These are phyloP conservation scores for Paedocypris sp. DNA, from an alignment of 2,113 vertebrate species.

Conservation along the genomic window DNA sequence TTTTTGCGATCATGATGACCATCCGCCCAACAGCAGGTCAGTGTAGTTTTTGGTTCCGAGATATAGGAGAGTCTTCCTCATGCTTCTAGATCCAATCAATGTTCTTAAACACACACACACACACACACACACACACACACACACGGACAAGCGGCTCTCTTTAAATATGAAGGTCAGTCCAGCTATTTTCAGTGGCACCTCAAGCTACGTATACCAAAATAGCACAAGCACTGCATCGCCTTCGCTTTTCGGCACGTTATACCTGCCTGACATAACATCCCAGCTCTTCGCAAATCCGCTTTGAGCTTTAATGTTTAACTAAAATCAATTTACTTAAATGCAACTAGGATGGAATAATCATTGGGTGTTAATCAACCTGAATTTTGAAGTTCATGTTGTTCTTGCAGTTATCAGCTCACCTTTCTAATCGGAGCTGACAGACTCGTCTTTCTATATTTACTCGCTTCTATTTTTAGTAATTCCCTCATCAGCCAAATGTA, in stretches of 20 bases:
- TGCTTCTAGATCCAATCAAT: slow-evolving; percentile 25
- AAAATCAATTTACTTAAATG: too few relatives aligned
- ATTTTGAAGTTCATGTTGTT: background rate
- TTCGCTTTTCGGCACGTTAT: slow-evolving; percentile 25
- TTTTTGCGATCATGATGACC: background rate
- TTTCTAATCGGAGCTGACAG: slow-evolving; percentile 4
- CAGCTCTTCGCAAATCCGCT: background rate
- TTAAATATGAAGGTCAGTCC: slow-evolving; percentile 8
- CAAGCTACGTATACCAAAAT: slow-evolving; percentile 26
- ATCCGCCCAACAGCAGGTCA: background rate
- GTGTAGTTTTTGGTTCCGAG: background rate
- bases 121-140: slow-evolving; percentile 7
- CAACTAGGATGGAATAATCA: too few relatives aligned
- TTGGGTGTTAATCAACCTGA: too few relatives aligned
- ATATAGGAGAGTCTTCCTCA: background rate
- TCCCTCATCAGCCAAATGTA: slow-evolving; percentile 15
- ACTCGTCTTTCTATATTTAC: slow-evolving; percentile 4
- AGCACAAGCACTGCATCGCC: slow-evolving; percentile 19
- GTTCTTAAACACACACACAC: background rate
- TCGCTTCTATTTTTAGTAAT: slow-evolving; percentile 18
- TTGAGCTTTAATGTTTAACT: too few relatives aligned
- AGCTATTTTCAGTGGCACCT: slow-evolving; percentile 36
- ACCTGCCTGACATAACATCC: slow-evolving; percentile 18
- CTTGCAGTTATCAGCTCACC: slow-evolving; percentile 1
- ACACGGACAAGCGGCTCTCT: slow-evolving; percentile 8